Percentiles rank a stretch among this genome's conserved stretches.
Conservation (phyloP, 2,113 vertebrate genomes). For the Chionodraco myersi region DNA sequence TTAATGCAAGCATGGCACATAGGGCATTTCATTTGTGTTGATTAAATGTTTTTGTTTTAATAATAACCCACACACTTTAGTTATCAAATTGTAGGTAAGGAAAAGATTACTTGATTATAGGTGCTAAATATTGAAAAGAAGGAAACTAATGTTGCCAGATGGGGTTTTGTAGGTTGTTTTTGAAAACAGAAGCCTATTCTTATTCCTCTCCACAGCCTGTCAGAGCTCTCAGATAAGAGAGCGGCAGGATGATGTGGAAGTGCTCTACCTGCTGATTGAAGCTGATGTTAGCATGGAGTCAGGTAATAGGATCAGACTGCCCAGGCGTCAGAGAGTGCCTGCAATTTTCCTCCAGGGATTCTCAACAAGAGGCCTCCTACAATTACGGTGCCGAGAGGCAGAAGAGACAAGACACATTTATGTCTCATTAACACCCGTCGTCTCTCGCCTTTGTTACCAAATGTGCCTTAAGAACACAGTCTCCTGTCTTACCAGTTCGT, state of each 20-base stretch:
- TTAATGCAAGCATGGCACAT: too few relatives aligned
- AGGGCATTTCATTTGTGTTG: neutral
- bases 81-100: neutral
- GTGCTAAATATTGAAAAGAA: constrained; percentile 3
- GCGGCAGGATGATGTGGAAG: constrained; percentile 35
- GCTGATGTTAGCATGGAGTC: constrained; percentile 72
- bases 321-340: constrained; percentile 64
- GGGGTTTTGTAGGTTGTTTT: constrained; percentile 8
- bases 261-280: constrained; percentile 73
- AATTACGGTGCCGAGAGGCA: constrained; percentile 71
- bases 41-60: neutral
- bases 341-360: constrained; percentile 70
- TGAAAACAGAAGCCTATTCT: constrained; percentile 16
- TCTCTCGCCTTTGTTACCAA: constrained; percentile 57
- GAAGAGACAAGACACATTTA: constrained; percentile 65
- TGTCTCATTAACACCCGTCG: constrained; percentile 75
- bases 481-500: neutral
- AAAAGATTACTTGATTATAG: neutral
- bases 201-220: constrained; percentile 30
- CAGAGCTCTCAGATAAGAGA: constrained; percentile 45
- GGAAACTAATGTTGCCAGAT: constrained; percentile 8
- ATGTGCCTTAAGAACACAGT: constrained; percentile 38
- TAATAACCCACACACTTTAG: neutral
- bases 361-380: constrained; percentile 74
- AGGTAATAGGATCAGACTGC: constrained; percentile 78